Evolutionary conservation across 2,113 vertebrate species (phyloP).

Genomic region (Erythrocercus mccallii): DNA sequence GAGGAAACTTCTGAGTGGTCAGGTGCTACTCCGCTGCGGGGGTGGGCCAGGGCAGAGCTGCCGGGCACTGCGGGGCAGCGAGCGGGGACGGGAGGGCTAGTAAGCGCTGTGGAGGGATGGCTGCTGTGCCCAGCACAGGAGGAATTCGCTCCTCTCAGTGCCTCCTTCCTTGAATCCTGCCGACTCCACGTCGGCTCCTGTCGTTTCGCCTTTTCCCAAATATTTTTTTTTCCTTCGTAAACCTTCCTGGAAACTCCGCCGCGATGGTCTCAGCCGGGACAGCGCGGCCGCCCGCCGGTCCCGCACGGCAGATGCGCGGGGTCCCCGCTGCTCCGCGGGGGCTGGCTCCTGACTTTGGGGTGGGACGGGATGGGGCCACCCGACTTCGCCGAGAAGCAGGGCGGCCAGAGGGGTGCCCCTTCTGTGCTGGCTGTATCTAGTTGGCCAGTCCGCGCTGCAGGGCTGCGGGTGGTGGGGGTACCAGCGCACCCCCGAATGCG

Average conservation of each 20-base stretch:
- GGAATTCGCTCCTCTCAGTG: not conserved
- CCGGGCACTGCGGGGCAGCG: not conserved
- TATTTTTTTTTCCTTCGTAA: not conserved
- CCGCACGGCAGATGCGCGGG: accelerated
- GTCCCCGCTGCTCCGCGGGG: no score
- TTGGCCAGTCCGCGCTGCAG: no score
- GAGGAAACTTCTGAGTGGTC: not conserved
- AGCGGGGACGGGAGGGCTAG: not conserved
- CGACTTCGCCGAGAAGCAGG: not conserved
- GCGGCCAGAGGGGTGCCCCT: not conserved
- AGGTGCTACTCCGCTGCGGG: accelerated
- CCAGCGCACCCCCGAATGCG: no score
- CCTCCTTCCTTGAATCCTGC: no score
- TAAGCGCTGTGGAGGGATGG: not conserved
- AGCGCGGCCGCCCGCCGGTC: accelerated
- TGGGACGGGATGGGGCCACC: no score
- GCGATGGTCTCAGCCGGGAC: not conserved
- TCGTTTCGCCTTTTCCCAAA: not conserved
- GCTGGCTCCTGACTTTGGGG: not conserved
- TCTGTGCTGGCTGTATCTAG: not conserved
- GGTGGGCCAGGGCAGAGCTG: not conserved
- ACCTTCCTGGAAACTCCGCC: not conserved
- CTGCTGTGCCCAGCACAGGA: not conserved
- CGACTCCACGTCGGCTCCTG: not conserved
- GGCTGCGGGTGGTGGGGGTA: accelerated